Evolutionary conservation across 2,113 vertebrate genomes (phyloP), one percentile per base, ranked within the genome.

Genomic region (Pomatorhinus ruficollis): DNA sequence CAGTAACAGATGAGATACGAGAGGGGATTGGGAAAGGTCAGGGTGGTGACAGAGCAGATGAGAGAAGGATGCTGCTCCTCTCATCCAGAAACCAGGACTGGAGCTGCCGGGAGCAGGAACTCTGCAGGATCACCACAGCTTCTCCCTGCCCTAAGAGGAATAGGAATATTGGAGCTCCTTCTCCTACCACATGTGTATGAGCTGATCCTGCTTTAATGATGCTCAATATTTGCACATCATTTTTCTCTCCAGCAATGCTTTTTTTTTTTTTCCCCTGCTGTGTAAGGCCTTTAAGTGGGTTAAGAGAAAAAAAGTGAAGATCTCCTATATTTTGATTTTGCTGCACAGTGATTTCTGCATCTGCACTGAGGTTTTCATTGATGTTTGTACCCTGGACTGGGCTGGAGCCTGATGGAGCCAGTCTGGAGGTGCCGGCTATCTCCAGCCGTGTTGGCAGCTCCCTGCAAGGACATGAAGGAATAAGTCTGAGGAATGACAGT

Each of bases 61-160:
- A 92, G 78, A 89, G 70, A 56, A 74, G 31, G 35, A n/a, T 63
- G 45, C 86, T 90, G 89, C 77, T 94, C 23, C 65, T 90, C 85
- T 77, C 50, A 79, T 65, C 59, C 85, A 96, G 66, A 71, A 93
- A 54, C 13, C 4, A 14, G 77, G n/a, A 56, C 18, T 63, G 71
- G 56, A 94, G 82, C 54, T 69, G 35, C 57, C 9, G 2, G 57
- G 19, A 95, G 88, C 63, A 79, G 47, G 76, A 92, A 30, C 81
- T 92, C 66, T 77, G 52, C 30, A 53, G 57, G 63, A 84, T 93
- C 83, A 21, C 39, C 72, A 71, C 47, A 81, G 49, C 74, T 60
- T 90, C 63, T 81, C 72, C 83, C 64, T 52, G 64, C 83, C 53
- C 50, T 53, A 28, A 40, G 63, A 94, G 81, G 35, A 95, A 44